Base-by-base conservation (phyloP, 2,797 vertebrate species). In the Amazona finschi region DNA sequence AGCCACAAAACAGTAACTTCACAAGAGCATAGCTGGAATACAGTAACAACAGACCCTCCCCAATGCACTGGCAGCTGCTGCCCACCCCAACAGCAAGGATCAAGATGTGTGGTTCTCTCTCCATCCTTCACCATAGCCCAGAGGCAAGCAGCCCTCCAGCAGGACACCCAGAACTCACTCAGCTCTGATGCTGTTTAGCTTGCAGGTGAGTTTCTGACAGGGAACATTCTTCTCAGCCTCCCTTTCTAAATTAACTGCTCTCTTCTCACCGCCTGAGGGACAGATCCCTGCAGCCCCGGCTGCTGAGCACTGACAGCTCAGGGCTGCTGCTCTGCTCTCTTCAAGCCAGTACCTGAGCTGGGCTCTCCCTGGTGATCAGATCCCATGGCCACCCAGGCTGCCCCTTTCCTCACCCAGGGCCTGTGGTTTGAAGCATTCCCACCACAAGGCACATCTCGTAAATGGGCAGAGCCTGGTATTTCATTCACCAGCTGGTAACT, bases 271-370 rank as follows among this genome's bases (percentile, higher is more conserved):
- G 24, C 73, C 70, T 5, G 11, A 18, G 22, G 31, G 39, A 36
- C 30, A 20, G 28, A 3, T 8, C 71, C 28, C 22, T 0, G 0
- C 3, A 25, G 19, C 6, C 30, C 15, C 31, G 53, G 6, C 22
- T 22, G 25, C 18, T 11, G 47, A 58, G 71, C 52, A 33, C 33
- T 18, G 21, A 49, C 52, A 60, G 3, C 47, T 15, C 4, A 3
- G 31, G 25, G 72, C n/a, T 61, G 24, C 4, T 82, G 36, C 52
- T 31, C 31, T 49, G 20, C 38, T 39, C 53, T 30, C 41, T 17
- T 43, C n/a, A 43, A 36, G 46, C 21, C 78, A 49, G 8, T 8
- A 18, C 22, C 52, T 57, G 47, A 41, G 5, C 10, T n/a, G 57
- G 64, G 39, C n/a, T 80, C 12, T 14, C 33, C 33, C 9, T 6